Evolutionary conservation across 2,113 vertebrate genomes (phyloP).

Genomic region (Pogonocichla stellata): DNA sequence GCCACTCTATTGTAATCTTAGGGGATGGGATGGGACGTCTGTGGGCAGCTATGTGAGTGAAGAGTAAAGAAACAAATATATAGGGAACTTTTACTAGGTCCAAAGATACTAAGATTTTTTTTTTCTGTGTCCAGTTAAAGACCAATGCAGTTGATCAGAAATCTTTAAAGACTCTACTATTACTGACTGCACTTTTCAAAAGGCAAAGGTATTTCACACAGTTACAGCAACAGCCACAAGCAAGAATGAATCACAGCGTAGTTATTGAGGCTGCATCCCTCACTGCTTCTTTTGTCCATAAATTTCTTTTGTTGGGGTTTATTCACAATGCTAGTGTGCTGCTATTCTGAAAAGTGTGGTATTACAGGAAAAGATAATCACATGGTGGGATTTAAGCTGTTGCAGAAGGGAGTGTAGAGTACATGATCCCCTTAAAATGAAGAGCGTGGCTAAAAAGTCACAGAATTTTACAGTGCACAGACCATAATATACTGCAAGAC

Average conservation of each 20-base stretch:
- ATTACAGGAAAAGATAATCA: not conserved
- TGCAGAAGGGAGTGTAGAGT: not conserved
- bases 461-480: not conserved
- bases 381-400: not conserved
- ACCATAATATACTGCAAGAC: not conserved
- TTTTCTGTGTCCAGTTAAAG: not conserved
- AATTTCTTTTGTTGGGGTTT: not conserved
- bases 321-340: not conserved
- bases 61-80: not conserved
- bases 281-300: not conserved
- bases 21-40: not conserved
- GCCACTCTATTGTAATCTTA: not conserved
- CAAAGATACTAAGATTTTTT: not conserved
- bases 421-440: slow-evolving; percentile 12
- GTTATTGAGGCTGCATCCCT: not conserved
- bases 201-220: not conserved
- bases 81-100: not conserved
- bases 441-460: not conserved
- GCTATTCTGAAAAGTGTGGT: not conserved
- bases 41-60: not conserved
- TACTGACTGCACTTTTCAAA: not conserved
- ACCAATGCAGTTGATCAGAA: not conserved
- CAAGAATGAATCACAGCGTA: accelerated
- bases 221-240: not conserved
- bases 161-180: not conserved